Conservation (phyloP, 2,113 vertebrate genomes). For the Phalacrocorax pelagicus region DNA sequence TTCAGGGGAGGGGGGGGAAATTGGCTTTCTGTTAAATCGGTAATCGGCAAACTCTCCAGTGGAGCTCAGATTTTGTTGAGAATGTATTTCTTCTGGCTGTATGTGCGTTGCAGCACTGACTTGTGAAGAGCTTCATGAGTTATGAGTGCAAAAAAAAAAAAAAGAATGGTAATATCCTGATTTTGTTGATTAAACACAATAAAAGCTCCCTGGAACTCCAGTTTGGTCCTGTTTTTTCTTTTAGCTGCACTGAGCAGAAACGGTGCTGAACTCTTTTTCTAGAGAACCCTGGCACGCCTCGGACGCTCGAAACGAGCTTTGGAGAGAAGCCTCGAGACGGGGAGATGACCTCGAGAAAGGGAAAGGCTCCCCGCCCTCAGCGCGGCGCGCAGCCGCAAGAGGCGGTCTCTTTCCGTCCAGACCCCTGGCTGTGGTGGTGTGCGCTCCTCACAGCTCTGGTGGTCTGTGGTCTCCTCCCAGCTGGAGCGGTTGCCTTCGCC, state of each 20-base stretch:
- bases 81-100: constrained; percentile 54
- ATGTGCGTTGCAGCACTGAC: background rate
- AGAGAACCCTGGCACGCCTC: rapidly evolving
- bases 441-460: rapidly evolving
- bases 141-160: constrained; percentile 33
- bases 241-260: background rate
- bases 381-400: background rate
- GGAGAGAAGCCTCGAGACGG: background rate
- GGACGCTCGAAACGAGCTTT: rapidly evolving
- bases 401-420: rapidly evolving
- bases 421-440: rapidly evolving
- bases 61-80: constrained; percentile 68
- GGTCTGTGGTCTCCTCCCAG: background rate
- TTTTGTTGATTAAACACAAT: constrained; percentile 79
- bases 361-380: background rate
- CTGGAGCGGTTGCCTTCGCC: background rate
- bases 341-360: rapidly evolving
- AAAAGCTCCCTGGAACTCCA: constrained; percentile 83
- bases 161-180: constrained; percentile 72
- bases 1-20: constrained; percentile 61
- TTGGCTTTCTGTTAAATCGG: constrained; percentile 75
- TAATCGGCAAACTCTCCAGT: constrained; percentile 76
- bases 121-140: constrained; percentile 48
- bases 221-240: background rate
- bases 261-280: rapidly evolving